Conservation (phyloP, 2,888 invertebrate genomes). For the Melanchra persicariae region DNA sequence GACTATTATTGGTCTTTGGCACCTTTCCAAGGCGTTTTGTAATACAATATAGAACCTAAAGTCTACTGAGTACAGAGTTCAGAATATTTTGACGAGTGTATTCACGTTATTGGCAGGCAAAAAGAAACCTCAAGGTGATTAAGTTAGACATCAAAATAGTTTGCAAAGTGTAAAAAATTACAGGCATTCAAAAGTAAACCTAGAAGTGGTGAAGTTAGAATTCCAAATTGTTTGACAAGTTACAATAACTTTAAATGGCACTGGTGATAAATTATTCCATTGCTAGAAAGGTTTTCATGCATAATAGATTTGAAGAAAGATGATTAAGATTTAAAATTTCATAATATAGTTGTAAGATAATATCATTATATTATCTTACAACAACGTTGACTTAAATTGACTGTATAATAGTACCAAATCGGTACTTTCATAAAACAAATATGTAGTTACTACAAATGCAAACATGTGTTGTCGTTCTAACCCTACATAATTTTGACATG, state of each 20-base stretch:
- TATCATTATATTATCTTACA: too few relatives aligned
- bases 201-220: background rate
- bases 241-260: background rate
- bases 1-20: conserved; percentile 52
- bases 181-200: background rate
- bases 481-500: background rate
- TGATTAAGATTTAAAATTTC: background rate
- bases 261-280: background rate
- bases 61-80: background rate
- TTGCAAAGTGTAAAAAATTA: background rate
- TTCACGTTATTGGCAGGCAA: background rate
- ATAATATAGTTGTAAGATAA: too few relatives aligned
- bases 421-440: background rate
- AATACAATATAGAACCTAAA: conserved; percentile 13
- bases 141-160: background rate
- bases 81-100: background rate
- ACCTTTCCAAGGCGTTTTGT: conserved; percentile 37
- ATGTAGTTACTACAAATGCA: background rate
- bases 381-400: too few relatives aligned
- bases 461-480: background rate
- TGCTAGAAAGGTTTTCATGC: background rate
- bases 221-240: background rate
- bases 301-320: background rate
- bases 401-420: too few relatives aligned
- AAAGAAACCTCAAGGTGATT: background rate